A percentile compares a stretch with the other conserved stretches of the same genome.
Conservation (phyloP, 2,113 vertebrate species). For the Mesembrinibis cayennensis region DNA sequence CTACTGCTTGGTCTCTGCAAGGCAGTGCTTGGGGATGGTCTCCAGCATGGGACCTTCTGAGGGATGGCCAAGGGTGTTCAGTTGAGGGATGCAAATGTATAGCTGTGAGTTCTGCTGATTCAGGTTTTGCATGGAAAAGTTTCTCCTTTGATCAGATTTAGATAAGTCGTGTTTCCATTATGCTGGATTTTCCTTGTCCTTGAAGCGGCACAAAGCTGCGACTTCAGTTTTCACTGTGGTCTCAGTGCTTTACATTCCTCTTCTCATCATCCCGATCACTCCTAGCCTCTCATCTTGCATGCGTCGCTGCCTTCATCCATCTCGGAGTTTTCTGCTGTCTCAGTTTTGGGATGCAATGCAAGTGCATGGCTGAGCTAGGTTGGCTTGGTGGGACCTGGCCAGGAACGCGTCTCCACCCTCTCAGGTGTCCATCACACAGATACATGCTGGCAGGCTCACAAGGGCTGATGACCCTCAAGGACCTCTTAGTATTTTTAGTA, state of each 20-base stretch:
- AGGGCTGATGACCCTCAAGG: neutral
- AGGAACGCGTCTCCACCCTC: neutral
- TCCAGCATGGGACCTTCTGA: neutral
- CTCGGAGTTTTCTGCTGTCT: neutral
- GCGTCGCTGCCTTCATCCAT: neutral
- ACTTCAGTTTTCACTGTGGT: neutral
- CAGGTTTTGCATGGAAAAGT: neutral
- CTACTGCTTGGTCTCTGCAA: neutral
- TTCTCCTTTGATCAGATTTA: neutral
- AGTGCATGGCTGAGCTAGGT: accelerated
- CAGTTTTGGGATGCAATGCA: neutral
- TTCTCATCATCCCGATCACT: neutral
- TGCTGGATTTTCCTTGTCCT: neutral
- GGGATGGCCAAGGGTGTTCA: neutral
- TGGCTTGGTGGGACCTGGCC: neutral
- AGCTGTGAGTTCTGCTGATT: neutral
- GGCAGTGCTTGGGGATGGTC: neutral
- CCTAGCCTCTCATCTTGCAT: neutral
- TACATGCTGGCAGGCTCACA: neutral
- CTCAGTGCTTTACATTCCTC: neutral
- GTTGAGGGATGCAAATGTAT: neutral
- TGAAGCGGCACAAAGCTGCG: neutral
- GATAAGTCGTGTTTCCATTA: neutral
- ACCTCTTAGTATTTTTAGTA: neutral
- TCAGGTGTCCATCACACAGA: neutral